Evolutionary conservation across 2,888 invertebrate species (phyloP).

Genomic region (Synergus japonicus): DNA sequence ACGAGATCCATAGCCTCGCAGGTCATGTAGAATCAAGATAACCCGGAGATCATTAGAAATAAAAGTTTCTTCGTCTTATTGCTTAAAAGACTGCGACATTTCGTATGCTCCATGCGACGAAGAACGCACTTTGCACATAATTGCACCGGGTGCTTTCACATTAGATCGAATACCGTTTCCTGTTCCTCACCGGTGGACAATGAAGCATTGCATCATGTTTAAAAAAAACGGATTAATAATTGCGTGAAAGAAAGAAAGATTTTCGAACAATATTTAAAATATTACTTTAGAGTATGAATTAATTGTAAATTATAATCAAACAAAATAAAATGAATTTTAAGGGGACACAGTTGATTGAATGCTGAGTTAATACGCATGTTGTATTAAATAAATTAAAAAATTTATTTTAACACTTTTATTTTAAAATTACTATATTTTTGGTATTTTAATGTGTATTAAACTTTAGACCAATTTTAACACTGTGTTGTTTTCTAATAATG

Average conservation of each 20-base stretch:
- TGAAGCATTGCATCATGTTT: constrained; percentile 9
- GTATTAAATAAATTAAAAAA: too few relatives aligned
- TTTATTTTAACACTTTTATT: too few relatives aligned
- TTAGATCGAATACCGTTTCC: constrained; percentile 19
- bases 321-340: too few relatives aligned
- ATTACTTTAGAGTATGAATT: too few relatives aligned
- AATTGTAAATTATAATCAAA: too few relatives aligned
- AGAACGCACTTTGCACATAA: constrained; percentile 29
- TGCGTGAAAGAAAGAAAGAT: neutral
- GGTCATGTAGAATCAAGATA: neutral
- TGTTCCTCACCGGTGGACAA: constrained; percentile 17
- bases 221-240: constrained; percentile 22
- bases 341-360: too few relatives aligned
- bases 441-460: too few relatives aligned
- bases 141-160: constrained; percentile 24
- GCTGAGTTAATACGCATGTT: too few relatives aligned
- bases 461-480: too few relatives aligned
- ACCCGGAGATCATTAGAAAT: neutral
- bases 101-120: constrained; percentile 17
- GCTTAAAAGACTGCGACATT: constrained; percentile 2
- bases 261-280: too few relatives aligned
- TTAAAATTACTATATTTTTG: too few relatives aligned
- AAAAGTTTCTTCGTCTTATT: neutral
- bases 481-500: neutral
- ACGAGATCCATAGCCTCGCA: neutral